Percentiles rank a stretch among this genome's conserved stretches.
Conservation (phyloP, 64 coral and sea anemone genomes). For the Stylophora pistillata region DNA sequence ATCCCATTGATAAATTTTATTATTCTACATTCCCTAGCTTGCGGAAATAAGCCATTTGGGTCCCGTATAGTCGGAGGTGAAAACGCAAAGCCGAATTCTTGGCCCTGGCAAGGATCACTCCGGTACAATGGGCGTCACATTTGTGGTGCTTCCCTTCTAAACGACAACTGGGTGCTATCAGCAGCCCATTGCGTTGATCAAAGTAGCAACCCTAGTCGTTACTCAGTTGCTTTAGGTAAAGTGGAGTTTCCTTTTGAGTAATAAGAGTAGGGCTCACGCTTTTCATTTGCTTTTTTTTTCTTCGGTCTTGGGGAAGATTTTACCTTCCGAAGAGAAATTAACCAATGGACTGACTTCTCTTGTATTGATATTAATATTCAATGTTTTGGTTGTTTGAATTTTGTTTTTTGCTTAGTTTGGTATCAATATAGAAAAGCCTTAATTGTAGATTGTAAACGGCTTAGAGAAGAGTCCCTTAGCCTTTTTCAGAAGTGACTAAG, state of each 20-base stretch:
- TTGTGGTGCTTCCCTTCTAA: slow-evolving; percentile 79
- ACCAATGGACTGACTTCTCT: too few relatives aligned
- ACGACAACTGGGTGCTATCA: slow-evolving; percentile 57
- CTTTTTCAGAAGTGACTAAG: too few relatives aligned
- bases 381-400: too few relatives aligned
- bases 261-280: too few relatives aligned
- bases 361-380: too few relatives aligned
- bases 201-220: slow-evolving; percentile 13
- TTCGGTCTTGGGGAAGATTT: not conserved
- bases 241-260: not conserved
- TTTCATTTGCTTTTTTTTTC: not conserved
- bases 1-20: not conserved
- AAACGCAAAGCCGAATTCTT: slow-evolving; percentile 53
- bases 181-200: slow-evolving; percentile 78
- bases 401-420: too few relatives aligned
- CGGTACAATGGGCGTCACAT: slow-evolving; percentile 21
- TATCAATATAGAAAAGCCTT: too few relatives aligned
- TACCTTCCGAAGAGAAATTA: too few relatives aligned
- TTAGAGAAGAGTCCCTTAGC: too few relatives aligned
- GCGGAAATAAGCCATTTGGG: slow-evolving; percentile 37
- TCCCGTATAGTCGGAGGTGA: slow-evolving; percentile 68
- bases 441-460: too few relatives aligned
- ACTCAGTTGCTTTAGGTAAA: slow-evolving; percentile 46
- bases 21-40: slow-evolving; percentile 1
- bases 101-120: slow-evolving; percentile 79